Evolutionary conservation across 2,113 vertebrate species (phyloP), one percentile per base, ranked within the genome.

Genomic region (Ranitomeya variabilis): DNA sequence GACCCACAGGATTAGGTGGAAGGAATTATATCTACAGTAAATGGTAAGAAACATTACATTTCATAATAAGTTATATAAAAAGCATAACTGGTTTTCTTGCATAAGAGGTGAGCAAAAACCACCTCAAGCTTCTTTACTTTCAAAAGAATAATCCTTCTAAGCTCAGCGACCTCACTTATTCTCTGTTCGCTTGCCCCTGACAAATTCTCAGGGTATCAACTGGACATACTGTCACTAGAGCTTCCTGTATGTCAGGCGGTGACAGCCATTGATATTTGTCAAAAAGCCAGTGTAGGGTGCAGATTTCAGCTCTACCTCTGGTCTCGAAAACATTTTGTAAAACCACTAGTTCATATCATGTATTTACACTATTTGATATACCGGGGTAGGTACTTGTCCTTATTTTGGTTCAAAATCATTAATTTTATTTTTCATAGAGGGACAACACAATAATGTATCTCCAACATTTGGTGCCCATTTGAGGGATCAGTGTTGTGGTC

Each of bases 161-260:
- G 51, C 54, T 80, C 77, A 62, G 45, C n/a, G 4, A 66, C 51
- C 73, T 62, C 31, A 67, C 69, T 80, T 21, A 85, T 67, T 52
- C 54, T 71, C 73, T 71, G 77, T 74, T 52, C 80, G 6, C 7
- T 83, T 64, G 69, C 82, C 62, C 80, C 77, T 6, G 76, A 73
- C 73, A 85, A 74, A 88, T 88, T 83, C 87, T 88, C 69, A 62
- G 67, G 80, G 87, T 83, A 88, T 88, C 87, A 88, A 37, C 80
- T 83, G 80, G 69, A 83, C 87, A 80, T 55, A 80, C 78, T 87
- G 77, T 80, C 64, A 83, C 80, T 23, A 64, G 80, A 83, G 76
- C 55, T 87, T 83, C 87, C 80, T 76, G 80, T 62, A 54, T 15
- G 54, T 19, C 87, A 83, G 67, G 87, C n/a, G 80, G 80, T 83